Evolutionary conservation across 1,140 invertebrate genomes (phyloP), one percentile per base, ranked within the genome.

Genomic region (Eulimnadia texana): DNA sequence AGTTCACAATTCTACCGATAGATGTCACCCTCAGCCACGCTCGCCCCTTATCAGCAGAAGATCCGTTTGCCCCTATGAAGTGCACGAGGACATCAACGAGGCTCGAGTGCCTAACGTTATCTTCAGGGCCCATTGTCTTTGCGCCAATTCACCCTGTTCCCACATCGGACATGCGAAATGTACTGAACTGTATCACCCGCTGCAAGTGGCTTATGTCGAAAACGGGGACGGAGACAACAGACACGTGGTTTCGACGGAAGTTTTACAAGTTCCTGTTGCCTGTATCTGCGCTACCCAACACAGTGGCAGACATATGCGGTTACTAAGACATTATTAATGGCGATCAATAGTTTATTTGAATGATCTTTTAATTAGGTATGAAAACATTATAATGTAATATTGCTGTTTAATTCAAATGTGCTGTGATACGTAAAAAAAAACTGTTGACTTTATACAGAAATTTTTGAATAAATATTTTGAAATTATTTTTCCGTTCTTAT

Each of bases 151-250:
- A 2, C 27, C 60, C 13, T 61, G 60, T 16, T 61, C 60, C 33
- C 33, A 42, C 16, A 16, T 42, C 6, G 33, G 33, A 9, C 33
- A 42, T 16, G 33, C 27, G 50, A 25, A 27, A 20, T 61, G 60
- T 28, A 28, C 53, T 22, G 25, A 50, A 22, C 20, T 61, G 50
- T 6, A 42, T 3, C 53, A 50, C 1, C 60, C 60, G 9, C 25
- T 61, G 13, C 51, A 61, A 54, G 60, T 61, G 29, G 60, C 60
- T 20, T 61, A 61, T 42, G 50, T 61, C 24, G 60, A 61, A n/a
- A n/a, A n/a, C n/a, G n/a, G n/a, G n/a, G n/a, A n/a, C n/a, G 25
- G 49, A 19, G 9, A 23, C 51, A 29, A 50, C 42, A 55, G 23
- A 29, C 42, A 6, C 2, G 60, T 61, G 29, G 27, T 61, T 52